Conservation (phyloP, 1,140 invertebrate species). For the Microplitis demolitor region DNA sequence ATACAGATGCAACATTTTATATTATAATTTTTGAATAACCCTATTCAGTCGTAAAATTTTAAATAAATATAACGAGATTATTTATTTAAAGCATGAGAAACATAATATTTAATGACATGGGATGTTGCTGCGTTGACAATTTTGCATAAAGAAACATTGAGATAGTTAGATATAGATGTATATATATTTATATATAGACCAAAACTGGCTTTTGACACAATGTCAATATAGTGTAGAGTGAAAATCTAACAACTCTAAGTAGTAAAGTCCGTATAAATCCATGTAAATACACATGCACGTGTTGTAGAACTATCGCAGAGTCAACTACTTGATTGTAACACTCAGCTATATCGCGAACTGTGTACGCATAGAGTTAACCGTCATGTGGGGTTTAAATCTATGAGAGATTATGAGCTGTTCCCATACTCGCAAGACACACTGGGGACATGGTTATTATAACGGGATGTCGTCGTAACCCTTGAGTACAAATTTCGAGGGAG, state of each 20-base stretch:
- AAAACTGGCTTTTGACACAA: slow-evolving; percentile 24
- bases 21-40: too few relatives aligned
- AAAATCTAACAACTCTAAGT: slow-evolving; percentile 23
- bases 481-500: not conserved
- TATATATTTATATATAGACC: not conserved
- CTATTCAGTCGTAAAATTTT: too few relatives aligned
- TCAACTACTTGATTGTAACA: not conserved
- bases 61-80: too few relatives aligned
- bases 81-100: too few relatives aligned
- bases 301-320: too few relatives aligned
- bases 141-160: slow-evolving; percentile 17
- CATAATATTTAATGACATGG: too few relatives aligned
- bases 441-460: slow-evolving; percentile 9
- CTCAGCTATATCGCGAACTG: not conserved
- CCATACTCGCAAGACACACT: not conserved
- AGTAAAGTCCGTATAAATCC: slow-evolving; percentile 16
- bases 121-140: too few relatives aligned
- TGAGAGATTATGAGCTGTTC: not conserved
- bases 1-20: too few relatives aligned
- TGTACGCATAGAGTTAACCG: not conserved
- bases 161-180: slow-evolving; percentile 23
- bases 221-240: slow-evolving; percentile 25
- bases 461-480: not conserved
- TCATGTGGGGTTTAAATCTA: not conserved
- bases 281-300: not conserved